A percentile compares a stretch with the other conserved stretches of the same genome.
phyloP scores from a whole-genome alignment of 2,797 vertebrate species.

The Antennarius maculatus region DNA sequence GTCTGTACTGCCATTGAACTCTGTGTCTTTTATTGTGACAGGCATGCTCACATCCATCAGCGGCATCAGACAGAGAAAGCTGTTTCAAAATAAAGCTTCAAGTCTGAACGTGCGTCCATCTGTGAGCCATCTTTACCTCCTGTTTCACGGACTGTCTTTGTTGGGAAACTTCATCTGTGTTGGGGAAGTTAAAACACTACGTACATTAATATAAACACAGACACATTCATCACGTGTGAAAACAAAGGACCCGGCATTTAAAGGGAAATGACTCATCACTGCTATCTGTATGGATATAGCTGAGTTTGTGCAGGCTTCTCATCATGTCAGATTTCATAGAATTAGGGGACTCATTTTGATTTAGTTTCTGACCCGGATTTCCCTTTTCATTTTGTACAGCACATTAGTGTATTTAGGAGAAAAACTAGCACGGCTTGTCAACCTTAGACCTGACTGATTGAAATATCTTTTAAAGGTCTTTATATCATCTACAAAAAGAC shows the following conservation, averaged over 20 bases:
- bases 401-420: constrained; percentile 25
- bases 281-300: constrained; percentile 16
- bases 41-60: constrained; percentile 94
- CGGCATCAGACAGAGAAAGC: constrained; percentile 92
- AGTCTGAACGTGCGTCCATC: constrained; percentile 16
- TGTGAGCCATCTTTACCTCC: constrained; percentile 45
- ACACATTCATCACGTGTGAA: constrained; percentile 17
- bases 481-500: constrained; percentile 11
- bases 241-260: constrained; percentile 10
- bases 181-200: constrained; percentile 30
- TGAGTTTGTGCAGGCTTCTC: constrained; percentile 30
- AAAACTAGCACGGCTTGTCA: constrained; percentile 9
- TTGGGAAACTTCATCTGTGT: constrained; percentile 54
- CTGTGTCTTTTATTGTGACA: constrained; percentile 60
- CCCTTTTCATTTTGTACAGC: constrained; percentile 39
- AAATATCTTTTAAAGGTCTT: constrained; percentile 12
- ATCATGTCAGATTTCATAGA: constrained; percentile 27
- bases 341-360: constrained; percentile 33
- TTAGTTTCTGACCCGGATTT: constrained; percentile 26
- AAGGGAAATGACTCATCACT: background rate
- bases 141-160: constrained; percentile 48
- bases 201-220: constrained; percentile 27
- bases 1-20: constrained; percentile 4
- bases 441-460: constrained; percentile 5
- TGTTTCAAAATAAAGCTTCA: constrained; percentile 85